Base-by-base conservation (phyloP, 2,797 vertebrate species). In the Catamblyrhynchus diadema region DNA sequence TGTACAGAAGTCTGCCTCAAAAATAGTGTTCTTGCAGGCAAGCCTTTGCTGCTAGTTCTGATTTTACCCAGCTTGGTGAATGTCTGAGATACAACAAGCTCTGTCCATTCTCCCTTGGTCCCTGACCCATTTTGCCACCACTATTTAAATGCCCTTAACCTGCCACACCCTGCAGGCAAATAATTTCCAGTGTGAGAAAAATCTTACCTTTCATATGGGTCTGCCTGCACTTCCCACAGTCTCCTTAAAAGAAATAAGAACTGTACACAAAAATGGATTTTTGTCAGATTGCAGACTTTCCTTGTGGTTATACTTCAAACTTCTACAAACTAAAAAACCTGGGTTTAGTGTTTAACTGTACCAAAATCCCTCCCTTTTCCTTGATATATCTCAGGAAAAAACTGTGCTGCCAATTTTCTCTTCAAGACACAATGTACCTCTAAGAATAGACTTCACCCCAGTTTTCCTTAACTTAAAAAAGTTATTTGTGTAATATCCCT, bases 361-460 rank as follows among this genome's bases (percentile, higher is more conserved):
- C 22, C 22, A 37, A 85, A 91, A 44, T 15, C 3, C 1, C 61
- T 77, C 64, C 60, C 67, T 32, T 90, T 94, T 91, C 91, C 89
- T 92, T 90, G 59, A 64, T 50, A 12, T 7, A 72, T n/a, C 39
- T 90, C 89, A 88, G 88, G 89, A 94, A 88, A 86, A 87, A 78
- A 30, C 8, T 81, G 41, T 69, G 69, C 61, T 94, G 85, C 75
- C 82, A 94, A 57, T 39, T 89, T 95, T 85, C 72, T 83, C 21
- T 65, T 57, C 53, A 45, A 78, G 72, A 94, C 47, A 94, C 79
- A 91, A 93, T 91, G 88, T 51, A 47, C 56, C 18, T 91, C 92
- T 81, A 94, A 87, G 74, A 95, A 95, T 78, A 95, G 69, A 71
- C 22, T 69, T 95, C 35, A 42, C 42, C 21, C 30, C 15, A 2